These are phyloP conservation scores for Sesamia inferens DNA, from an alignment of 2,888 invertebrate genomes.

Conservation along the genomic window DNA sequence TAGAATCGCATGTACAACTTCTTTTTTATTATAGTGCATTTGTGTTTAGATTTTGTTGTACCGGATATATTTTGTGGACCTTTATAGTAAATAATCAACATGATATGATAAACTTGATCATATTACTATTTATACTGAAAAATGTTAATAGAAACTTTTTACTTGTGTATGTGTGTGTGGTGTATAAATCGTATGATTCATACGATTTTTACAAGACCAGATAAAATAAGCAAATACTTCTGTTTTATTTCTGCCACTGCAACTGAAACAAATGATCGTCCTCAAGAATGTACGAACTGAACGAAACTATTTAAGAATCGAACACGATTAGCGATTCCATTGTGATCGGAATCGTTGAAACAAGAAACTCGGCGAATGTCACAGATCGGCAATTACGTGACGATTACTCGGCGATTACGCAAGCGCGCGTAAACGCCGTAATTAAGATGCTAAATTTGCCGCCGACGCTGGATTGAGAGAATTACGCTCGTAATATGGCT, in stretches of 20 bases:
- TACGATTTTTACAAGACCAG: neutral
- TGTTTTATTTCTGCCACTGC: neutral
- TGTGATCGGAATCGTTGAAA: slow-evolving; percentile 56
- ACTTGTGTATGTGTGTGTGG: neutral
- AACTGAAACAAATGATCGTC: slow-evolving; percentile 12
- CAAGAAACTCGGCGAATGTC: slow-evolving; percentile 52
- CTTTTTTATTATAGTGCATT: neutral
- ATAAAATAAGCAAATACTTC: slow-evolving; percentile 2
- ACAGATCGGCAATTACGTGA: slow-evolving; percentile 66
- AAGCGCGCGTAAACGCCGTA: slow-evolving; percentile 71
- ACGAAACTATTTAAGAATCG: slow-evolving; percentile 39
- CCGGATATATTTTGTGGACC: neutral
- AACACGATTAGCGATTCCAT: slow-evolving; percentile 54
- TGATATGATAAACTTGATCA: slow-evolving; percentile 22
- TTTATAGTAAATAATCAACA: slow-evolving; percentile 1
- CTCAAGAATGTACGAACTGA: slow-evolving; percentile 26
- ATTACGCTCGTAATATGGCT: slow-evolving; percentile 36
- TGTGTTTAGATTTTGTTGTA: neutral
- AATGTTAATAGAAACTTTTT: slow-evolving; percentile 10
- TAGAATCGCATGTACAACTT: neutral
- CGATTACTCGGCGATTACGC: slow-evolving; percentile 65
- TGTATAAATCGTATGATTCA: slow-evolving; percentile 5
- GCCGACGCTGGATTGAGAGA: slow-evolving; percentile 42
- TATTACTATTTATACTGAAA: neutral
- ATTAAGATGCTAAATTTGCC: slow-evolving; percentile 70